Evolutionary conservation across 30 jellyfish, hydroid and myxozoan genomes (phyloP).

Genomic region (Sanderia malayensis): DNA sequence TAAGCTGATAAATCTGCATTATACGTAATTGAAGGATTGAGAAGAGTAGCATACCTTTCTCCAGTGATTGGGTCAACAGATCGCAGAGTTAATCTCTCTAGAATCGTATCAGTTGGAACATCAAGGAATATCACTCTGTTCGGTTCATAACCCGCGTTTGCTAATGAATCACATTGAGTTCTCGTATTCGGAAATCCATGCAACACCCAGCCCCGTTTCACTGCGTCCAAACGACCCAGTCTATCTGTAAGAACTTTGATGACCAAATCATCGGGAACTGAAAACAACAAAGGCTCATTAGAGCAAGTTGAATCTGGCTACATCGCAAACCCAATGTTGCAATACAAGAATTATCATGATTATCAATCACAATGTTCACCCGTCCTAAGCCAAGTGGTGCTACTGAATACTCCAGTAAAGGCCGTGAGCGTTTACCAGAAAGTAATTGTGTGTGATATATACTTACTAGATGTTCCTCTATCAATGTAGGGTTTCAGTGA

Average conservation of each 20-base stretch:
- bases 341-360: too few relatives aligned
- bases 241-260: conserved; percentile 55
- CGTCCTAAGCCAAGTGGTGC: too few relatives aligned
- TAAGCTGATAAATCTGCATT: too few relatives aligned
- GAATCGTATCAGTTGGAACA: conserved; percentile 75
- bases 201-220: conserved; percentile 92
- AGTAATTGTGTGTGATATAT: too few relatives aligned
- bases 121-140: conserved; percentile 80
- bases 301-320: too few relatives aligned
- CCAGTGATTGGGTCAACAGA: conserved; percentile 92
- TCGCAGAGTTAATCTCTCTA: conserved; percentile 82
- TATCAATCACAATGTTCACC: too few relatives aligned
- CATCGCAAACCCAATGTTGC: too few relatives aligned
- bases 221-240: conserved; percentile 86
- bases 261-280: conserved; percentile 95
- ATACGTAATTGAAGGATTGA: too few relatives aligned
- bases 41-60: conserved; percentile 77
- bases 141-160: conserved; percentile 78
- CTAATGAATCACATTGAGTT: conserved; percentile 79
- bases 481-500: conserved; percentile 86
- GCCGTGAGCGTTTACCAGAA: too few relatives aligned
- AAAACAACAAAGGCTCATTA: too few relatives aligned
- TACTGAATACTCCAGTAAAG: too few relatives aligned
- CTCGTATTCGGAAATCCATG: conserved; percentile 97
- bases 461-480: conserved; percentile 70